phyloP scores from a whole-genome alignment of 2,113 vertebrate species.

The Tetrao urogallus region DNA sequence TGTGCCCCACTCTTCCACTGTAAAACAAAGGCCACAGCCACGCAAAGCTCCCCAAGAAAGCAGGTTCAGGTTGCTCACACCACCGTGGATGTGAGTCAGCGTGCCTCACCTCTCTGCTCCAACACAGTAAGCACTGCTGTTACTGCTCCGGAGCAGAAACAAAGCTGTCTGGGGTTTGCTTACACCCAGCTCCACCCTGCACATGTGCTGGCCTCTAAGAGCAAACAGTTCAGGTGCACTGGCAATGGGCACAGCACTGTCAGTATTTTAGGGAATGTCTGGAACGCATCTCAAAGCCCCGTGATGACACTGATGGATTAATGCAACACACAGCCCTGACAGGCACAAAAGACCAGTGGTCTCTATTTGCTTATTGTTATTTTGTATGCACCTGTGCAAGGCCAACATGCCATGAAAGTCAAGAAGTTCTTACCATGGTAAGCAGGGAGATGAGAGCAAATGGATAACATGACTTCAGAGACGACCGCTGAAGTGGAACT shows the following conservation, averaged over 20 bases:
- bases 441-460: not conserved
- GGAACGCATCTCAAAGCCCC: not conserved
- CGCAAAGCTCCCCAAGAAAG: not conserved
- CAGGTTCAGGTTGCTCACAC: not conserved
- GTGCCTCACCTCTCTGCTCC: not conserved
- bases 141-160: rapidly evolving
- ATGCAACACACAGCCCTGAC: not conserved
- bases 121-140: rapidly evolving
- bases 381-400: not conserved
- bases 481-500: not conserved
- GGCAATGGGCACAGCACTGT: not conserved
- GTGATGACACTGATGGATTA: not conserved
- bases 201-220: not conserved
- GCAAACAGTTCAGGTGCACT: rapidly evolving
- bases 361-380: not conserved
- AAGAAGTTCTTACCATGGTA: not conserved
- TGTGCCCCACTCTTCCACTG: rapidly evolving
- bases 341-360: not conserved
- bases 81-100: rapidly evolving
- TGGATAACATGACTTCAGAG: not conserved
- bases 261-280: not conserved
- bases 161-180: not conserved
- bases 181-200: not conserved
- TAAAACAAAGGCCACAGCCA: not conserved
- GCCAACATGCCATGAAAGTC: not conserved